Evolutionary conservation across 1,140 invertebrate species (phyloP).

Genomic region (Rhopalosiphum padi): DNA sequence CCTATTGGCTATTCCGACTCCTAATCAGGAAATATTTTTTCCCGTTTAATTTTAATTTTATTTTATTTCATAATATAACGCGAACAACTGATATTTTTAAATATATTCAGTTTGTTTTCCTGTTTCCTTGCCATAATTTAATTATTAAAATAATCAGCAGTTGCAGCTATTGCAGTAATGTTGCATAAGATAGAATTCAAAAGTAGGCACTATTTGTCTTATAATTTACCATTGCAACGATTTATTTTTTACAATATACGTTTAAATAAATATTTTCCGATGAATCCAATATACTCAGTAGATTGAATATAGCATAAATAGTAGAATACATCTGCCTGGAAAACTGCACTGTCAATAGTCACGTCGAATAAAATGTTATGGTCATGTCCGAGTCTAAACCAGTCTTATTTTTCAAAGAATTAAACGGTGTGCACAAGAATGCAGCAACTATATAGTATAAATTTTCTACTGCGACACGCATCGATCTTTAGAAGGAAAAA

Average conservation of each 20-base stretch:
- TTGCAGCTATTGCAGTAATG: background rate
- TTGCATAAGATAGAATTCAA: background rate
- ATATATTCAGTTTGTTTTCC: background rate
- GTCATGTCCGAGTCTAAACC: slow-evolving; percentile 9
- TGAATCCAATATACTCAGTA: background rate
- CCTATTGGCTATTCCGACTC: background rate
- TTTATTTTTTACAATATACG: background rate
- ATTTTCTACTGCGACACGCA: background rate
- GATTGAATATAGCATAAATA: background rate
- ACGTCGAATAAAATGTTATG: slow-evolving; percentile 7
- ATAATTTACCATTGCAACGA: background rate
- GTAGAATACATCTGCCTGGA: background rate
- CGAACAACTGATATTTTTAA: background rate
- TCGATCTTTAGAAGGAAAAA: background rate
- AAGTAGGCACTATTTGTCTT: background rate
- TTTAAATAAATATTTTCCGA: background rate
- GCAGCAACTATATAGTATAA: background rate
- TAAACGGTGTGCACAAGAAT: background rate
- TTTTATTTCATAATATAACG: background rate
- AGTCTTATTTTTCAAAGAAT: slow-evolving; percentile 30
- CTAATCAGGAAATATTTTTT: background rate
- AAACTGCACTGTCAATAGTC: background rate
- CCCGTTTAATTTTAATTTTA: background rate
- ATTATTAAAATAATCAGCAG: background rate
- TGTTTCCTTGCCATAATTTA: background rate